These are phyloP conservation scores for Sitta europaea DNA, from an alignment of 2,113 vertebrate genomes.

Conservation along the genomic window DNA sequence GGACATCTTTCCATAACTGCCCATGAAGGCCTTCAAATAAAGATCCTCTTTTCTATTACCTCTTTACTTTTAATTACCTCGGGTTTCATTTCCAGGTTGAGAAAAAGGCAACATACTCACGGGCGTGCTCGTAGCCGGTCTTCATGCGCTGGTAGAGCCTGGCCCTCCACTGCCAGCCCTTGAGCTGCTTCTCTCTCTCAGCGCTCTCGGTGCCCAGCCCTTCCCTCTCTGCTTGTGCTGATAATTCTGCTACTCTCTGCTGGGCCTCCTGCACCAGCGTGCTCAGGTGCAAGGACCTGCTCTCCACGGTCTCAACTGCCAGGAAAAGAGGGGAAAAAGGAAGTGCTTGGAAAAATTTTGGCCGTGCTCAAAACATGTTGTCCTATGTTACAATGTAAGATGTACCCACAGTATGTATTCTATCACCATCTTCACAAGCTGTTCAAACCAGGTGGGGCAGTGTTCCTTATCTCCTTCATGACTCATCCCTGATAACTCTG, in stretches of 20 bases:
- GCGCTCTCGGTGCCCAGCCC: slow-evolving; percentile 78
- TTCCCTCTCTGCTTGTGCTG: slow-evolving; percentile 79
- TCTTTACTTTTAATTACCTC: not conserved
- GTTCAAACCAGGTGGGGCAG: not conserved
- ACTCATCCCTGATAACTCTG: not conserved
- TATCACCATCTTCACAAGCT: not conserved
- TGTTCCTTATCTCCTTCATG: not conserved
- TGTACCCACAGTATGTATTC: not conserved
- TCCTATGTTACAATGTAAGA: not conserved
- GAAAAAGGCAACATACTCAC: slow-evolving; percentile 69
- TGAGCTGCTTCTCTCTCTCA: slow-evolving; percentile 87
- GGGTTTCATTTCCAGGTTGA: not conserved
- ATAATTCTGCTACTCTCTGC: slow-evolving; percentile 79
- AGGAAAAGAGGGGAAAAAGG: not conserved
- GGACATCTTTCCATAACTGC: not conserved
- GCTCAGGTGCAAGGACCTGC: slow-evolving; percentile 82
- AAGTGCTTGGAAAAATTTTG: not conserved
- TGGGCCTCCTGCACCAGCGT: slow-evolving; percentile 86
- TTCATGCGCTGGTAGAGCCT: slow-evolving; percentile 92
- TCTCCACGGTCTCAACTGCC: slow-evolving; percentile 83
- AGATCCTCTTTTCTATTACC: no score
- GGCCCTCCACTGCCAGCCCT: slow-evolving; percentile 91
- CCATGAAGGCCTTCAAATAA: not conserved
- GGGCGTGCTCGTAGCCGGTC: slow-evolving; percentile 85
- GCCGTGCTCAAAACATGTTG: not conserved